These are phyloP conservation scores for Numida meleagris DNA, from an alignment of 2,113 vertebrate genomes.

Conservation along the genomic window DNA sequence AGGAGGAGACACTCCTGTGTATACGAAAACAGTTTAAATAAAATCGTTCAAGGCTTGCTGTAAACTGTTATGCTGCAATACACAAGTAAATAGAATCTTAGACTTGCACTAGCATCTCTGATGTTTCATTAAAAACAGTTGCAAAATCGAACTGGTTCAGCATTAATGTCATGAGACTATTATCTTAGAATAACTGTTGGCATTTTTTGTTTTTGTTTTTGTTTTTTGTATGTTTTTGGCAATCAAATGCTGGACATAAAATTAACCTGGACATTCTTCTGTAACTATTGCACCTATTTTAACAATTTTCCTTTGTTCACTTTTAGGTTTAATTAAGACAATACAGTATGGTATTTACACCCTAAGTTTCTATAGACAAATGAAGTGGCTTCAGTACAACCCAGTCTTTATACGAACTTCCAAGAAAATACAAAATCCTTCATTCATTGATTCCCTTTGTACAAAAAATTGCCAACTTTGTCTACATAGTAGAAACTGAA, in stretches of 20 bases:
- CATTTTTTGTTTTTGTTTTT: not conserved
- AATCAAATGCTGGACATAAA: not conserved
- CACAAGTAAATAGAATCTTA: not conserved
- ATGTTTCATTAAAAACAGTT: not conserved
- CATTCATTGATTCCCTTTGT: slow-evolving; percentile 74
- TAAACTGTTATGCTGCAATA: not conserved
- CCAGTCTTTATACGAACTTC: slow-evolving; percentile 52
- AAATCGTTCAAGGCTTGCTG: not conserved
- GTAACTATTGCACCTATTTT: slow-evolving; percentile 30
- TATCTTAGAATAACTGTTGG: not conserved
- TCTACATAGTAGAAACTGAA: slow-evolving; percentile 79
- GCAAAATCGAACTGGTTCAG: not conserved
- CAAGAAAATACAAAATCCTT: slow-evolving; percentile 72
- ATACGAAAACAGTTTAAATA: not conserved
- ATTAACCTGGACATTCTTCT: not conserved
- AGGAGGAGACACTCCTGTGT: not conserved
- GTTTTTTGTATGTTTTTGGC: not conserved
- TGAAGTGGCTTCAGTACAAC: slow-evolving; percentile 48
- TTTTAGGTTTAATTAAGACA: slow-evolving; percentile 61
- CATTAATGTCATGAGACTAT: slow-evolving; percentile 9
- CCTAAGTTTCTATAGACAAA: slow-evolving; percentile 20
- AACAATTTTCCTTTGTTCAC: slow-evolving; percentile 4
- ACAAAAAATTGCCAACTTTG: slow-evolving; percentile 72
- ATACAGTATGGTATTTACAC: slow-evolving; percentile 72
- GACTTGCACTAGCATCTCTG: slow-evolving; percentile 24